Percentiles rank a stretch among this genome's conserved stretches.
Evolutionary conservation across 1,140 invertebrate genomes (phyloP).

Genomic region (Philaenus spumarius): DNA sequence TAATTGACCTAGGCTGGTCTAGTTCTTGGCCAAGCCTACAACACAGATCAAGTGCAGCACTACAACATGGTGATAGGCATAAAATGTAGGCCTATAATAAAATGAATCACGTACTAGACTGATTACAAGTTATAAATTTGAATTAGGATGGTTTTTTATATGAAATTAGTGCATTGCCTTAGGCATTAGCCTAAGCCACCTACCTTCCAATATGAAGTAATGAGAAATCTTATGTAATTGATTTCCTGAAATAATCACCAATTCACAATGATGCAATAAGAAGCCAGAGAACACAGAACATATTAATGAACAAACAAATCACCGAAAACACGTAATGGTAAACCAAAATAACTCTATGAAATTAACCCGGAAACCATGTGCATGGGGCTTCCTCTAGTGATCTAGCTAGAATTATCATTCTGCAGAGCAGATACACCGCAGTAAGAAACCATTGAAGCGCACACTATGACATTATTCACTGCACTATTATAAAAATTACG

Average conservation of each 20-base stretch:
- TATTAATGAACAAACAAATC: neutral
- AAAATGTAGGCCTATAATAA: too few species aligned
- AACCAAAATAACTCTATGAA: conserved; percentile 23
- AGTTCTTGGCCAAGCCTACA: too few species aligned
- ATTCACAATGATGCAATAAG: neutral
- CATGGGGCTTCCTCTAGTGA: conserved; percentile 36
- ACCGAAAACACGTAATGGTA: neutral
- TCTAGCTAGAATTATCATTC: conserved; percentile 18
- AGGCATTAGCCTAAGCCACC: neutral
- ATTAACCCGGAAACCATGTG: conserved; percentile 45
- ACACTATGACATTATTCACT: neutral
- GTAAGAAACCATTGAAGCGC: conserved; percentile 6
- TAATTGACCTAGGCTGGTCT: too few species aligned
- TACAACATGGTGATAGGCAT: too few species aligned
- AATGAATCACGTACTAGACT: too few species aligned
- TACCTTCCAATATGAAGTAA: neutral
- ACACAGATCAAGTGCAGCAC: too few species aligned
- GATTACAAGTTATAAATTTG: too few species aligned
- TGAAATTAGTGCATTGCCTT: too few species aligned
- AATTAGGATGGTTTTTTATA: too few species aligned
- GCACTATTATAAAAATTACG: too few species aligned
- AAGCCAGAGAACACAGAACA: neutral
- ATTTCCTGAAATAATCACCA: neutral
- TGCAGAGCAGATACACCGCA: conserved; percentile 3
- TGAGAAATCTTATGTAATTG: too few species aligned